Base-by-base conservation (phyloP, 2,888 invertebrate species). In the Cabera pusaria region DNA sequence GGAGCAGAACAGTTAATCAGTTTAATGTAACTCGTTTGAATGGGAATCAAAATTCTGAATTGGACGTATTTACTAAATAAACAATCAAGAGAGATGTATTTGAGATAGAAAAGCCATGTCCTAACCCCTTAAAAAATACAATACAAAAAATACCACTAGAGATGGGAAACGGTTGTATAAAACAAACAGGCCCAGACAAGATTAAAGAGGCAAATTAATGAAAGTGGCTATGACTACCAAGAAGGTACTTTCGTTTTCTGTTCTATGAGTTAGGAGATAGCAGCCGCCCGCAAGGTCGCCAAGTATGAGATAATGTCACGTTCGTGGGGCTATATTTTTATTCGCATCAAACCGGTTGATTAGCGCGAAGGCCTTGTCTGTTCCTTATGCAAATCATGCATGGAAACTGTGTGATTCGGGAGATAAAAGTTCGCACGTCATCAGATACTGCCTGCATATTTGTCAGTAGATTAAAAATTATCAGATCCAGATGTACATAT, bases 261-360 rank as follows among this genome's bases (percentile, higher is more conserved):
- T 48, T 28, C 40, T 22, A 34, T 41, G 17, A 28, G 23, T 52
- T 54, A 53, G 38, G 47, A 52, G 50, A 65, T 47, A 58, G 45
- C 44, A 56, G 48, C 43, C 26, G 35, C 40, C 40, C 41, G 38
- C 71, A 77, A 79, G 78, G 78, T 69, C 71, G 59, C 52, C 65
- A 38, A 50, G 64, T 68, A 56, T 52, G 22, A 64, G 55, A 52
- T 61, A 59, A 66, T 67, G 61, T 64, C 58, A 59, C 51, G 56
- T 58, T 57, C 48, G 50, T 52, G 49, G 38, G 46, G 50, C 53
- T 51, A 58, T 41, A 38, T 24, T 56, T 57, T 58, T 54, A 44
- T 39, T 11, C 24, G 42, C 31, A 32, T 36, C 41, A 46, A 71
- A 67, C 70, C 64, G 61, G 66, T 69, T 62, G 7, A 44, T 44